Evolutionary conservation across 92 coral and sea anemone genomes (phyloP), one percentile per base, ranked within the genome.

Genomic region (Zoanthus gigantus): DNA sequence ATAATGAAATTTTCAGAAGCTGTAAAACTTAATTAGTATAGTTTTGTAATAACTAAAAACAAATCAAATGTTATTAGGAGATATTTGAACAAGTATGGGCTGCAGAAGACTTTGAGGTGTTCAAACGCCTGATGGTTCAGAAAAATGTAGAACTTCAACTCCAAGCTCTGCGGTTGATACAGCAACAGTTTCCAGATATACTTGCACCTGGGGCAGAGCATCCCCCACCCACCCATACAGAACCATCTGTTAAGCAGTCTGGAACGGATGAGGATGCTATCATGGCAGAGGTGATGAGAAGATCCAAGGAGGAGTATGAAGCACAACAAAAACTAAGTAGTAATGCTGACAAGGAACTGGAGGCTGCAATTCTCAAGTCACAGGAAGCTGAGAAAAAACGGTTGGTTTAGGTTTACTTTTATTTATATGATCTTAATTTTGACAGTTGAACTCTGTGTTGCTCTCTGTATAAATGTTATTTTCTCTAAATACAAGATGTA

Each of bases 51-150:
- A 12, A 69, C 46, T 69, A 30, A 30, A 9, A 69, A 0, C 0
- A 31, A 69, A 23, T 23, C 4, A 37, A 67, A 60, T 79, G 31
- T 61, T 72, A 8, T 29, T 71, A 97, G 99, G 94, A 96, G 58
- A 92, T 94, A 13, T 95, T 97, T 95, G 98, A 95, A 69, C 99
- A 97, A 89, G 90, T 97, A 31, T 95, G 97, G 97, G 98, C 99
- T 45, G 98, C 97, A 5, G 99, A 97, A 72, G 98, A 97, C 74
- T 93, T 86, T 92, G 96, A 97, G 74, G 94, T 97, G 67, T 97
- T 97, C 84, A 97, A 92, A 69, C 91, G 90, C 16, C 56, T 97
- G 44, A 97, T 97, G 99, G 92, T 92, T 42, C 93, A 94, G 73
- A 95, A 97, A 87, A 97, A 97, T 72, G 72, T 97, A 48, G 97